Percentiles rank a stretch among this genome's conserved stretches.
phyloP scores from a whole-genome alignment of 1,140 invertebrate species.

The Leptonema lineaticorne region DNA sequence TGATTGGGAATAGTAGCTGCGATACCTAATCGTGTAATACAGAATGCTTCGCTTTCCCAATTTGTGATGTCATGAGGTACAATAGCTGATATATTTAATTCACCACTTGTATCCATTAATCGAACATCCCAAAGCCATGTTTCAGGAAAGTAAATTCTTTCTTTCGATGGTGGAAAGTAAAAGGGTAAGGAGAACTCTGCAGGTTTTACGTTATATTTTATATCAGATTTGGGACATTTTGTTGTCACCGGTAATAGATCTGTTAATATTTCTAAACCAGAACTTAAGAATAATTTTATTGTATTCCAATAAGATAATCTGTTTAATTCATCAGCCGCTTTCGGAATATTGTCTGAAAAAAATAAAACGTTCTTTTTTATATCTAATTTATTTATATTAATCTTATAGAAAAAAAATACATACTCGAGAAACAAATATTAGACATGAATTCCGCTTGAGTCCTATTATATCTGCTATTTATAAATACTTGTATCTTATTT shows the following conservation, averaged over 20 bases:
- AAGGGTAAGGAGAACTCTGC: slow-evolving; percentile 1
- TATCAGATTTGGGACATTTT: slow-evolving; percentile 19
- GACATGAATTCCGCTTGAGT: slow-evolving; percentile 33
- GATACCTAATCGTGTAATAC: slow-evolving; percentile 32
- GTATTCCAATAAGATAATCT: slow-evolving; percentile 24
- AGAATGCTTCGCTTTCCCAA: slow-evolving; percentile 38
- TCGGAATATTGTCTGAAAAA: slow-evolving; percentile 12
- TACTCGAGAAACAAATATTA: slow-evolving; percentile 34
- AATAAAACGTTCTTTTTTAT: neutral
- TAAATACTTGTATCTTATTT: slow-evolving; percentile 41
- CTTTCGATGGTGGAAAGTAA: slow-evolving; percentile 5
- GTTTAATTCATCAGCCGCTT: neutral
- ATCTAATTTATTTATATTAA: neutral
- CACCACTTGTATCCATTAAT: slow-evolving; percentile 29
- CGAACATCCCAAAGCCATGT: slow-evolving; percentile 64
- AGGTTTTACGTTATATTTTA: neutral
- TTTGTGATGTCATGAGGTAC: slow-evolving; percentile 38
- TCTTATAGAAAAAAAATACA: neutral
- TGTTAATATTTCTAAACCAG: slow-evolving; percentile 32
- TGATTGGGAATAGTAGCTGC: slow-evolving; percentile 6
- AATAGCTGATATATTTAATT: slow-evolving; percentile 18
- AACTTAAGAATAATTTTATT: slow-evolving; percentile 25
- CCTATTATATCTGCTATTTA: slow-evolving; percentile 46
- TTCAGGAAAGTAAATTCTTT: slow-evolving; percentile 63
- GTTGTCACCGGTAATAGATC: slow-evolving; percentile 27